These are phyloP conservation scores for Drosophila gaucha DNA, from an alignment of 2,888 invertebrate genomes.

Conservation along the genomic window DNA sequence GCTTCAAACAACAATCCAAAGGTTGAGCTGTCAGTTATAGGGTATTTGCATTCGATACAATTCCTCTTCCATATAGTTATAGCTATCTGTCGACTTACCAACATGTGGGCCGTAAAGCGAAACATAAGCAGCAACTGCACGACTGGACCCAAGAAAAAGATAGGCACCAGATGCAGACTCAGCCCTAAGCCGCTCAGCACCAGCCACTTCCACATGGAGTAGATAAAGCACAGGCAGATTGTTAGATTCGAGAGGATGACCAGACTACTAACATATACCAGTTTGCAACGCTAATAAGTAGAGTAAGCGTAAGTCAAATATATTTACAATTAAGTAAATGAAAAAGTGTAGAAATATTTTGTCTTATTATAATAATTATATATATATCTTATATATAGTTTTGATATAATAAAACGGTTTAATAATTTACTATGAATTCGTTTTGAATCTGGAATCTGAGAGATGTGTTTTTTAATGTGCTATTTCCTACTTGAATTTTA, in stretches of 20 bases:
- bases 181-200: conserved; percentile 14
- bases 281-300: conserved; percentile 51
- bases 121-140: conserved; percentile 43
- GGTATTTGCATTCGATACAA: neutral
- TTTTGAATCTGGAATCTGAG: too few species aligned
- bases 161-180: conserved; percentile 30
- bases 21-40: conserved; percentile 27
- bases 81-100: conserved; percentile 38
- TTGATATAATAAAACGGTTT: too few species aligned
- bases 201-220: conserved; percentile 46
- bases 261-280: conserved; percentile 49
- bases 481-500: too few species aligned
- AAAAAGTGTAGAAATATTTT: too few species aligned
- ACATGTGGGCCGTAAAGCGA: conserved; percentile 40
- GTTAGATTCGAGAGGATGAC: conserved; percentile 48
- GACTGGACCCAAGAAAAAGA: conserved; percentile 52
- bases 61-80: neutral
- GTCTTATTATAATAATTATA: too few species aligned
- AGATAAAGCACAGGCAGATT: conserved; percentile 49
- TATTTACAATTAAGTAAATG: too few species aligned
- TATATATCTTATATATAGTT: too few species aligned
- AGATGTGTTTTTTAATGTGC: too few species aligned
- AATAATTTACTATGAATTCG: too few species aligned
- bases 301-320: neutral
- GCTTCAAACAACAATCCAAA: conserved; percentile 47